Base-by-base conservation (phyloP, 2,113 vertebrate species). In the Rhizomys pruinosus region DNA sequence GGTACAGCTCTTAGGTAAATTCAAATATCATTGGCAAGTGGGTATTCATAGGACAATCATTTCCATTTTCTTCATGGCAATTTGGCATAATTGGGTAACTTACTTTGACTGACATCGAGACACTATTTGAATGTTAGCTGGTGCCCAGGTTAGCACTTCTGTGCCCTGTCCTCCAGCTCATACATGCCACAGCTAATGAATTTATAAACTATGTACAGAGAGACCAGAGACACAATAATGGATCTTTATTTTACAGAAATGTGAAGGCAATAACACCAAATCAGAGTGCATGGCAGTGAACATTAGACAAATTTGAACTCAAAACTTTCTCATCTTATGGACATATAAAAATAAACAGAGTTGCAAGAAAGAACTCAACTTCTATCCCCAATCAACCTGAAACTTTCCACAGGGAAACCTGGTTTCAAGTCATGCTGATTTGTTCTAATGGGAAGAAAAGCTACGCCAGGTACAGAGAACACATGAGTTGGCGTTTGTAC, bases 221-320 rank as follows among this genome's bases (percentile, higher is more conserved):
- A 95, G 20, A 88, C 34, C 66, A 94, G 79, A 89, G 55, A 89
- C 61, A 82, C 59, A 92, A 88, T 61, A 87, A 91, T 8, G 74
- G 64, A 93, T 90, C 81, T 97, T 97, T 97, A 97, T 96, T 97
- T 77, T 63, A 96, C 52, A 96, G 94, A 96, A 95, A 92, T 59
- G 66, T 69, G 47, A 95, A 89, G 77, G 73, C 80, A 61, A 78
- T 74, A 77, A 77, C 76, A 85, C 86, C 84, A 85, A 92, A 84
- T 76, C 52, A 88, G 74, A 86, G 57, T 66, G 37, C 84, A 76
- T 93, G 95, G 80, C 77, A 93, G 81, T 91, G 74, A 90, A 94
- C 52, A 94, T 82, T 78, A 89, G 7, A 87, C 42, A 92, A 87
- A 87, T 87, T 92, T 78, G 89, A 89, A 96, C 61, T 64, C 39